A percentile compares a stretch with the other conserved stretches of the same genome.
Conservation (phyloP, 2,888 invertebrate species). For the Mylabris sibirica region DNA sequence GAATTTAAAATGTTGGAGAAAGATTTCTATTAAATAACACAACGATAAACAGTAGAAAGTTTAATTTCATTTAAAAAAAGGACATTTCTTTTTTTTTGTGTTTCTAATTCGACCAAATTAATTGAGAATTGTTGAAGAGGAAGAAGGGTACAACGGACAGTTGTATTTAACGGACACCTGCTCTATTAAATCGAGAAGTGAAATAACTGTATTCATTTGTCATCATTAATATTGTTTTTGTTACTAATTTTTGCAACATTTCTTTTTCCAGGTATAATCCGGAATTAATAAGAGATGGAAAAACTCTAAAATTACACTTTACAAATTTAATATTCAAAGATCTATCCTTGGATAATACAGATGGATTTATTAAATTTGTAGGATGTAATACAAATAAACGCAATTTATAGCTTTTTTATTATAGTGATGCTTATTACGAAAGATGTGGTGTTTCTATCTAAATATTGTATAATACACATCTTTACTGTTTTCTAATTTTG, state of each 20-base stretch:
- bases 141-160: not conserved
- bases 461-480: not conserved
- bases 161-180: constrained; percentile 5
- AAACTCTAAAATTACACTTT: not conserved
- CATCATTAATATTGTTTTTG: not conserved
- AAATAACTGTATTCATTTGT: constrained; percentile 7
- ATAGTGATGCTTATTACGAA: not conserved
- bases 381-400: not conserved
- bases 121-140: not conserved
- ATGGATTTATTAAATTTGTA: not conserved
- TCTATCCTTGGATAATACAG: not conserved
- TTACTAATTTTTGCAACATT: not conserved
- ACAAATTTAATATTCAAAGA: not conserved
- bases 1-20: not conserved
- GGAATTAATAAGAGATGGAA: not conserved
- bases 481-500: not conserved
- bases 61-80: no score
- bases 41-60: not conserved
- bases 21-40: not conserved
- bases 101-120: not conserved
- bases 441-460: not conserved
- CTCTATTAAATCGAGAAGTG: not conserved
- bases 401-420: not conserved
- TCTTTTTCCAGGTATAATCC: not conserved
- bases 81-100: not conserved